Evolutionary conservation across 2,888 invertebrate species (phyloP).

Genomic region (Tetrapedia diversipes): DNA sequence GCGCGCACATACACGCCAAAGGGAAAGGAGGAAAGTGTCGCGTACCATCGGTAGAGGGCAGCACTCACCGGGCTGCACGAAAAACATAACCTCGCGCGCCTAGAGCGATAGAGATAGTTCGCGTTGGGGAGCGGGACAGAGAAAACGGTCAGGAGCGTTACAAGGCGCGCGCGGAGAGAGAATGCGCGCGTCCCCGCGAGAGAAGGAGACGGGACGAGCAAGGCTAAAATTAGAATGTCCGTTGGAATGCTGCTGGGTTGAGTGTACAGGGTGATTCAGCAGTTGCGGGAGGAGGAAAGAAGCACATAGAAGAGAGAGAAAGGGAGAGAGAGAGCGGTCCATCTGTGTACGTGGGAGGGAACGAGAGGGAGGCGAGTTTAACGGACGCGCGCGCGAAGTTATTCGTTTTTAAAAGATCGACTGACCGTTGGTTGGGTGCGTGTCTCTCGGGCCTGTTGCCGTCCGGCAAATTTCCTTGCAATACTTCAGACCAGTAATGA

Average conservation of each 20-base stretch:
- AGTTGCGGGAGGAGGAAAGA: constrained; percentile 49
- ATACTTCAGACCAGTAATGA: too few species aligned
- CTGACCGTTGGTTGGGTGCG: constrained; percentile 10
- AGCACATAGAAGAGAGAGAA: constrained; percentile 7
- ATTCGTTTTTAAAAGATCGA: constrained; percentile 38
- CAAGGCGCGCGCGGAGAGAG: constrained; percentile 21
- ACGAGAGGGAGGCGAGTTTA: constrained; percentile 33
- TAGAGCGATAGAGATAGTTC: constrained; percentile 37
- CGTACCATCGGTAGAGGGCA: constrained; percentile 67
- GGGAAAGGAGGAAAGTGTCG: constrained; percentile 45
- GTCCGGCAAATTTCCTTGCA: constrained; percentile 34
- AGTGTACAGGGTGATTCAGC: constrained; percentile 73
- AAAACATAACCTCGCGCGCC: constrained; percentile 58
- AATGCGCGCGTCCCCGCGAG: constrained; percentile 40
- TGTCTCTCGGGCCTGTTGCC: neutral
- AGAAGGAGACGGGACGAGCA: constrained; percentile 57
- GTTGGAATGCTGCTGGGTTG: constrained; percentile 75
- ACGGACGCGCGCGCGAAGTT: constrained; percentile 43
- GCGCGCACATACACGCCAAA: constrained; percentile 8
- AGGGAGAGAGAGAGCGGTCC: constrained; percentile 20
- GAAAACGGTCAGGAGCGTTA: constrained; percentile 27
- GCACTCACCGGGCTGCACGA: constrained; percentile 55
- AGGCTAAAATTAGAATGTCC: constrained; percentile 80
- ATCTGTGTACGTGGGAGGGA: neutral
- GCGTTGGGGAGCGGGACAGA: neutral